A percentile compares a stretch with the other conserved stretches of the same genome.
phyloP scores from a whole-genome alignment of 2,113 vertebrate species.

The Spizaetus ornatus region DNA sequence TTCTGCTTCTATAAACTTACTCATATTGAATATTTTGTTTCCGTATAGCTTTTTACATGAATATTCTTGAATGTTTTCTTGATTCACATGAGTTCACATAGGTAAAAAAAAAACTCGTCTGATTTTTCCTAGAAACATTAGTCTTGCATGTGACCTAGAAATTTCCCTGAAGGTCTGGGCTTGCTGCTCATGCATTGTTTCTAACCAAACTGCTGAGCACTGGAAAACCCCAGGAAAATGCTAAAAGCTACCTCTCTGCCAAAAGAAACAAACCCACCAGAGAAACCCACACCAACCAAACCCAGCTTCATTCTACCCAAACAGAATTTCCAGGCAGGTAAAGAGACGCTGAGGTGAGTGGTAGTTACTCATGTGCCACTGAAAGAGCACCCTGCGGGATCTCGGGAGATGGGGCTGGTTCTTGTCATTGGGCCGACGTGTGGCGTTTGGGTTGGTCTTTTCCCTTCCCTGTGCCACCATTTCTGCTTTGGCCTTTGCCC shows the following conservation, averaged over 20 bases:
- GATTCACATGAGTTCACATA: background rate
- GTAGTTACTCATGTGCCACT: background rate
- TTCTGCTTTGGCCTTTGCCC: background rate
- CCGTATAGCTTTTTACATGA: background rate
- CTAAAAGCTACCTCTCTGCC: background rate
- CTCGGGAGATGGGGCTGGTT: accelerated
- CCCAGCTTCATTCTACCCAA: background rate
- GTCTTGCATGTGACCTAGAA: background rate
- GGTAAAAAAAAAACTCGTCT: background rate
- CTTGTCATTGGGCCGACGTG: background rate
- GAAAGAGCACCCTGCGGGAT: background rate
- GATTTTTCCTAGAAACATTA: background rate
- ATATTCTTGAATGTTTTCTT: background rate
- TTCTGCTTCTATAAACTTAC: background rate
- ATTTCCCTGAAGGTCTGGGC: background rate
- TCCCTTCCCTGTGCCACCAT: background rate
- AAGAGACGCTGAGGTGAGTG: background rate
- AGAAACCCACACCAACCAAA: background rate
- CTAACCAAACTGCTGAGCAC: background rate
- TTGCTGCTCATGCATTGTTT: background rate
- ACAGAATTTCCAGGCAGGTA: background rate
- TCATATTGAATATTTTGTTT: background rate
- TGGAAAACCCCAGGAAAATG: background rate
- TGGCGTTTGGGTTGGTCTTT: background rate
- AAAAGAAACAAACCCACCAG: background rate